Conservation (phyloP, 2,888 invertebrate species). For the Orthosia gracilis region DNA sequence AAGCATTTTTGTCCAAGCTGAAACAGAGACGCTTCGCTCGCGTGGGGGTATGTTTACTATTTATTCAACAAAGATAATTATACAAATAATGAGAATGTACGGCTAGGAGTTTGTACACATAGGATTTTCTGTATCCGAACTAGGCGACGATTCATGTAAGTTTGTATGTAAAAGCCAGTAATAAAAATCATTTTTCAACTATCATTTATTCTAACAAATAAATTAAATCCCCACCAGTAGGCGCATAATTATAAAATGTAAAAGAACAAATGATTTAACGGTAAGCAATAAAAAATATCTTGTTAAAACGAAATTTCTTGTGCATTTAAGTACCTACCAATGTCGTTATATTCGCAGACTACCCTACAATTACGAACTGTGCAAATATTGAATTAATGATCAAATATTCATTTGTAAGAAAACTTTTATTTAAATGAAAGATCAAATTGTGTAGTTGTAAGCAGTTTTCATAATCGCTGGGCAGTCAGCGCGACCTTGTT, state of each 20-base stretch:
- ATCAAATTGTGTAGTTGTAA: slow-evolving; percentile 5
- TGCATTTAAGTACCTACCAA: slow-evolving; percentile 50
- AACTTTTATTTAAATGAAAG: slow-evolving; percentile 39
- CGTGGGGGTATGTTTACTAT: too few relatives aligned
- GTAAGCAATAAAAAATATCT: slow-evolving; percentile 42
- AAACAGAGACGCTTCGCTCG: too few relatives aligned
- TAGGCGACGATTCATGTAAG: too few relatives aligned
- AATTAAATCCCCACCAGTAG: slow-evolving; percentile 62
- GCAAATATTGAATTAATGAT: slow-evolving; percentile 34
- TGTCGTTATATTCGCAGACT: slow-evolving; percentile 10
- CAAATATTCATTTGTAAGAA: slow-evolving; percentile 24
- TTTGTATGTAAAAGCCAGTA: neutral
- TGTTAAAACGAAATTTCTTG: slow-evolving; percentile 47
- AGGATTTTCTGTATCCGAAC: too few relatives aligned
- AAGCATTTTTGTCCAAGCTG: too few relatives aligned
- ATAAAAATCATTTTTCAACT: slow-evolving; percentile 58
- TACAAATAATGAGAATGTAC: too few relatives aligned
- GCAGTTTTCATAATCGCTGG: slow-evolving; percentile 8
- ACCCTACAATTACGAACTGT: slow-evolving; percentile 10
- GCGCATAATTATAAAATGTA: slow-evolving; percentile 49
- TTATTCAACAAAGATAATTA: too few relatives aligned
- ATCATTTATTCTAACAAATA: slow-evolving; percentile 71
- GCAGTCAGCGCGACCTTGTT: slow-evolving; percentile 2
- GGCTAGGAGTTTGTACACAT: too few relatives aligned
- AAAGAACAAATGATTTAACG: slow-evolving; percentile 37